Evolutionary conservation across 2,888 invertebrate species (phyloP), one percentile per base, ranked within the genome.

Genomic region (Rhogogaster chlorosoma): DNA sequence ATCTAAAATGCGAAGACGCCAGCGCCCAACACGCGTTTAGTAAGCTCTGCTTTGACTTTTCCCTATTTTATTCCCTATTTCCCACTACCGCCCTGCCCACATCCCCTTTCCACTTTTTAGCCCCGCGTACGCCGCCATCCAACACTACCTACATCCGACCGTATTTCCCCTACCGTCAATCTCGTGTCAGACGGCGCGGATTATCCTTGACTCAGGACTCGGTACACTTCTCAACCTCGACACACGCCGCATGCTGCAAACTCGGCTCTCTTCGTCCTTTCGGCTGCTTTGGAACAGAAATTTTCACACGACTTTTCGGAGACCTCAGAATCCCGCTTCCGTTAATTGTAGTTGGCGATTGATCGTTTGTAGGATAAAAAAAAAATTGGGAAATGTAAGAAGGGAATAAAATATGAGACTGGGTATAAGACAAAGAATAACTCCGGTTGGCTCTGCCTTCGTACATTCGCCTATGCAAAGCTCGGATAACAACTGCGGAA

Each of bases 181-280:
- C 88, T 88, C 84, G 86, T 86, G 87, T 87, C 89, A 87, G 87
- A 86, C 87, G 85, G 83, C 67, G 73, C 70, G 86, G 87, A 83
- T 85, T 57, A 83, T 83, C 83, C 83, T 67, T 49, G 83, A 83
- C 26, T 64, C 49, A 32, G 67, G 80, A 80, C 80, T 64, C 61
- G 29, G 38, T 61, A 80, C 80, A 80, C 61, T 57, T 61, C 64
- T 22, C 57, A 61, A 53, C 9, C 53, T 77, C 49, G 53, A 53
- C 49, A 53, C 77, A 49, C 77, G 77, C 77, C 53, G 53, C 77
- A 32, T 7, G 67, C 32, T 67, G 18, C 29, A 32, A 67, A 32
- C 6, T 18, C 18, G 32, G 18, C 1, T 32, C 32, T 32, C 32
- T 67, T 67, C 67, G 67, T 32, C n/a, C n/a, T 73, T 26, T 42